Conservation (phyloP, 2,113 vertebrate genomes). For the Arothron firmamentum region DNA sequence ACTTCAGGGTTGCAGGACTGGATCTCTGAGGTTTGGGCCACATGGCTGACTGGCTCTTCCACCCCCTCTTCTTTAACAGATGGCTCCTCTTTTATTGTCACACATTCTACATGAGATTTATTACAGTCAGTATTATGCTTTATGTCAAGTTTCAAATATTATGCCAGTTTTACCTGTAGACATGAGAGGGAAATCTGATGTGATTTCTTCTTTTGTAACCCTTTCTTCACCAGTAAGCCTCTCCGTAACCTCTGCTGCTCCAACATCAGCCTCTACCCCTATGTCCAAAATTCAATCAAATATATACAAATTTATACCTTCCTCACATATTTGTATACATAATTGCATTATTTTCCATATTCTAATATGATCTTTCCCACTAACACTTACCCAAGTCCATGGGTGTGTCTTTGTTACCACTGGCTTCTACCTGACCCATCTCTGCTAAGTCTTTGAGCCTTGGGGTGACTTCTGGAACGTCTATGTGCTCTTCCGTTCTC, state of each 20-base stretch:
- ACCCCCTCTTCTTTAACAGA: constrained; percentile 44
- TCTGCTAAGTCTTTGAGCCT: constrained; percentile 25
- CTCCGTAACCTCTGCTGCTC: constrained; percentile 38
- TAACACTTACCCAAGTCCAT: constrained; percentile 69
- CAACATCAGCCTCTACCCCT: constrained; percentile 53
- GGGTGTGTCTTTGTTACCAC: constrained; percentile 45
- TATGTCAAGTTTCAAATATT: constrained; percentile 24
- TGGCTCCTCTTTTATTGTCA: constrained; percentile 37
- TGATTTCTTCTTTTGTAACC: constrained; percentile 25
- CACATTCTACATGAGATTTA: constrained; percentile 41
- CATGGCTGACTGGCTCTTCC: constrained; percentile 38
- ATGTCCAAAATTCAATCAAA: constrained; percentile 23
- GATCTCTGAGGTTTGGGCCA: constrained; percentile 40
- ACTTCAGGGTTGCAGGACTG: constrained; percentile 22
- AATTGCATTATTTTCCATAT: background rate
- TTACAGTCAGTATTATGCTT: constrained; percentile 20
- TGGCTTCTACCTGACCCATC: constrained; percentile 13
- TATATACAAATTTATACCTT: constrained; percentile 1
- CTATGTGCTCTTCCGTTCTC: constrained; percentile 31
- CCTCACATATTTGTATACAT: background rate
- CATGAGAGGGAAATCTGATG: constrained; percentile 22
- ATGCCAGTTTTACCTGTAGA: constrained; percentile 55
- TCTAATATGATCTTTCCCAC: background rate
- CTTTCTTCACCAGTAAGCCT: constrained; percentile 35
- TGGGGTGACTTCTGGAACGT: constrained; percentile 26